Evolutionary conservation across 2,888 invertebrate genomes (phyloP).

Genomic region (Drosophila neotestacea): DNA sequence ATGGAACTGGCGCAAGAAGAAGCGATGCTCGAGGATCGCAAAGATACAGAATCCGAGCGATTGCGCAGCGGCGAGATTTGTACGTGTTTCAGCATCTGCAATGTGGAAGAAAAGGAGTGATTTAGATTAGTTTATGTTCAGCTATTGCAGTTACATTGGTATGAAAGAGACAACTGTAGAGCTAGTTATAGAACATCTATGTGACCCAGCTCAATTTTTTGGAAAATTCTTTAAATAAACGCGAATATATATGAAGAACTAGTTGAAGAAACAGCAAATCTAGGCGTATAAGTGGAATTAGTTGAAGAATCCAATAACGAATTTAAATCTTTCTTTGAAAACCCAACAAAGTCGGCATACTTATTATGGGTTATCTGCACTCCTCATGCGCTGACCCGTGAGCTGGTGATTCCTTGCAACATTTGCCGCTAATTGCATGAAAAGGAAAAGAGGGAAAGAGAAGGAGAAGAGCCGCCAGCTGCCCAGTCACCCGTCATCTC

Average conservation of each 20-base stretch:
- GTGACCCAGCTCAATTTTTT: too few relatives aligned
- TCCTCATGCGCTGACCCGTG: conserved; percentile 11
- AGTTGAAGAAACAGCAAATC: too few relatives aligned
- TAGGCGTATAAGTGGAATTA: not conserved
- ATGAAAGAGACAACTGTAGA: too few relatives aligned
- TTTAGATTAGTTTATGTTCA: not conserved
- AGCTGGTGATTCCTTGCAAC: conserved; percentile 54
- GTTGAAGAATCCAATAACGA: not conserved
- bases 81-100: conserved; percentile 95
- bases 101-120: not conserved
- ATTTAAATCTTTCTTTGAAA: not conserved
- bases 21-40: conserved; percentile 87
- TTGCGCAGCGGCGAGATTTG: conserved; percentile 94
- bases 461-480: not conserved
- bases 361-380: not conserved
- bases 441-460: not conserved
- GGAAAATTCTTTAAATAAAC: too few relatives aligned
- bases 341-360: not conserved
- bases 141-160: not conserved
- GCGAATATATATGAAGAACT: not conserved
- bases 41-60: conserved; percentile 93
- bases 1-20: conserved; percentile 87
- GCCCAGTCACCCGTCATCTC: conserved; percentile 18
- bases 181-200: too few relatives aligned
- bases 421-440: conserved; percentile 72